These are phyloP conservation scores for Danio kyathit DNA, from an alignment of 2,797 vertebrate species.

Conservation along the genomic window DNA sequence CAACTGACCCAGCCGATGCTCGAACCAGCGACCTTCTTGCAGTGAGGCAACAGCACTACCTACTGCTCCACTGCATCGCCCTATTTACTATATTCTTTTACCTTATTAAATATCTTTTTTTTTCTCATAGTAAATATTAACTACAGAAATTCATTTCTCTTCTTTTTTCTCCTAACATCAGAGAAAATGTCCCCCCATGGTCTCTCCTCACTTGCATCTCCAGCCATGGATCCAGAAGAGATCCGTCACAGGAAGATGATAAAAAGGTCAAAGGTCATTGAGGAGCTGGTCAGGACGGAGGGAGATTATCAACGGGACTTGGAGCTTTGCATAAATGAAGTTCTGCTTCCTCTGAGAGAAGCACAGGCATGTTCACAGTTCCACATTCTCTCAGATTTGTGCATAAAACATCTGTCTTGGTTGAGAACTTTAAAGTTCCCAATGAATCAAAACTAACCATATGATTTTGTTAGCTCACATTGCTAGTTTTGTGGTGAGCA, in stretches of 20 bases:
- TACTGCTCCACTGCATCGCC: too few relatives aligned
- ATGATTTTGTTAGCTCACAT: too few relatives aligned
- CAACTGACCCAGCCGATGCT: too few relatives aligned
- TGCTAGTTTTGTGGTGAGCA: too few relatives aligned
- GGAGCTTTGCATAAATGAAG: constrained; percentile 90
- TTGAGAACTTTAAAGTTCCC: neutral
- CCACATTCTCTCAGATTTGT: neutral
- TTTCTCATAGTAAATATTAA: neutral
- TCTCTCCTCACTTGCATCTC: constrained; percentile 71
- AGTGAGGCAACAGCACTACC: too few relatives aligned
- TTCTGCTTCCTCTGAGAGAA: constrained; percentile 88
- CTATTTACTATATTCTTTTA: too few relatives aligned
- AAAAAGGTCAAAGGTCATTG: constrained; percentile 88
- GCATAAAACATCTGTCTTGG: neutral
- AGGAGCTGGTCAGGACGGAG: constrained; percentile 93
- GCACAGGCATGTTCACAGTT: constrained; percentile 80
- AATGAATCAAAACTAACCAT: too few relatives aligned
- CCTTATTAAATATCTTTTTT: too few relatives aligned
- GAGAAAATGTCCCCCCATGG: constrained; percentile 90
- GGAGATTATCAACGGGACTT: constrained; percentile 88
- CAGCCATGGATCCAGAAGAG: constrained; percentile 80
- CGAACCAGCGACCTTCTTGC: too few relatives aligned
- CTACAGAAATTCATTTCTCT: neutral
- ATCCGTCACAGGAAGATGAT: constrained; percentile 84
- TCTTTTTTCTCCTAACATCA: constrained; percentile 60